Evolutionary conservation across 1,140 invertebrate genomes (phyloP), one percentile per base, ranked within the genome.

Genomic region (Bacillus rossius): DNA sequence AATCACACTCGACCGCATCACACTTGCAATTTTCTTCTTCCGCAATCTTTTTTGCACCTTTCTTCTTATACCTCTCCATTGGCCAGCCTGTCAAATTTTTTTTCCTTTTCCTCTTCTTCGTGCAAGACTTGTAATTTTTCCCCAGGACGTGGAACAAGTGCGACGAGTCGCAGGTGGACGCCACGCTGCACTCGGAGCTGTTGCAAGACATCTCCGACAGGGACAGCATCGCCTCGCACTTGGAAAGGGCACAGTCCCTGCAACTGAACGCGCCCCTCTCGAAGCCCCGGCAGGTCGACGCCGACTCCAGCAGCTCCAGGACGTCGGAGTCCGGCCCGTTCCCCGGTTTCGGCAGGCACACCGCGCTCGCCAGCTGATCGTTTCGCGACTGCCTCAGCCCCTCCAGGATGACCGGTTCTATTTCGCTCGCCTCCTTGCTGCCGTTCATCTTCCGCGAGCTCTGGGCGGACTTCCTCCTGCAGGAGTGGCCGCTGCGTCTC

Each of bases 181-280:
- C 56, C 0, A 55, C 58, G 14, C 58, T 50, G 45, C 60, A 61
- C 34, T 61, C 60, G 1, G 60, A 61, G 48, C 60, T 57, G 41
- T 61, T 61, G 16, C 55, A 61, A 0, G 60, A 57, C 5, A 26
- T 16, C 23, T 57, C 54, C 19, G 10, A 34, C 20, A 40, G 17
- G 2, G 22, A 37, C 42, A 40, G 53, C 7, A 23, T 25, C 14
- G n/a, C 14, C 2, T 25, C 40, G 45, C 14, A 25, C 22, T 23
- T 16, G 16, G 20, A 38, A 1, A 25, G 8, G 29, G 10, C 8
- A 10, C 8, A 19, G 14, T 41, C 48, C 47, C 40, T 41, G 19
- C 42, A 50, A 4, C n/a, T 41, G 14, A 41, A 8, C 38, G 34
- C 14, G 16, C n/a, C 22, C 16, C 37, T 40, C 2, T 57, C 55